Base-by-base conservation (phyloP, 1,140 invertebrate genomes). In the Artemia franciscana region DNA sequence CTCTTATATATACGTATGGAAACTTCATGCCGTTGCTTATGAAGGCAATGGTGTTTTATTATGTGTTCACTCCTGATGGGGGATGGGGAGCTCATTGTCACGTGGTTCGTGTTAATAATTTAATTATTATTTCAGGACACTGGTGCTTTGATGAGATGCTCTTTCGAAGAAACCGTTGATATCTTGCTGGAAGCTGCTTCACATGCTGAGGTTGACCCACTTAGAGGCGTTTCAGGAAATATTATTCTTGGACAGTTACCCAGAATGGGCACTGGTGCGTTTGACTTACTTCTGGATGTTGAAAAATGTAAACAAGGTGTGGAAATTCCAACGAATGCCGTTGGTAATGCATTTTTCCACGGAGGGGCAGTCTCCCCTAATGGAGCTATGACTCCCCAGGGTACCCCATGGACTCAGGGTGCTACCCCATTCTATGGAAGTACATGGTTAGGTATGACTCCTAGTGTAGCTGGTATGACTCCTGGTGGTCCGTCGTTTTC, bases 211-310 rank as follows among this genome's bases (percentile, higher is more conserved):
- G 83, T 86, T 2, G 95, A 99, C 78, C 92, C 93, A 4, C 92
- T 99, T 84, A 85, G 91, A 72, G 96, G 96, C 66, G 96, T 99
- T 0, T 98, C 94, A 0, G 96, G 99, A 72, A 97, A 96, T 70
- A 98, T 99, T 70, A 98, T 99, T 70, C 83, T 99, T 79, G 96
- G 96, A 23, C 95, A 99, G 75, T 75, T 99, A 67, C 93, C 95
- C 0, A 80, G 90, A 68, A 93, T 98, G 79, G 96, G 96, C 66
- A 98, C 95, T 64, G 93, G 94, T 39, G 91, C 87, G 68, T 99
- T 99, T 70, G 95, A 98, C 77, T 75, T 99, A 58, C 75, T 99
- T 21, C 76, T 99, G 58, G 95, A 99, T 74, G 89, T 91, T 5
- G 95, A 98, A 68, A 98, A 98, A 74, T 99, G 95, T 74, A 97